Base-by-base conservation (phyloP, 2,888 invertebrate genomes). In the Drosophila testacea region DNA sequence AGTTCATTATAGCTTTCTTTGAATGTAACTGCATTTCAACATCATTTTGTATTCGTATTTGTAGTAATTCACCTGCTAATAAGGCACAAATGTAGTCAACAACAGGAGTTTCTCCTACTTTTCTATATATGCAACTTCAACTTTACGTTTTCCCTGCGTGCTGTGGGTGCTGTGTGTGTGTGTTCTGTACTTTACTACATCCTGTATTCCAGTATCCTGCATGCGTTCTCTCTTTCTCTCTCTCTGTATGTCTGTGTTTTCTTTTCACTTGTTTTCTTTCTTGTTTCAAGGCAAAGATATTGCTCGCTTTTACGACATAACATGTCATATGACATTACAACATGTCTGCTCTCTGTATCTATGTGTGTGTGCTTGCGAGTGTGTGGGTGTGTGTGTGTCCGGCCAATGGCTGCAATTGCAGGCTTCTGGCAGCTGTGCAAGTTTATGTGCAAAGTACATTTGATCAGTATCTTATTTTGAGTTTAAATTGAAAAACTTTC, bases 401-500 rank as follows among this genome's bases (percentile, higher is more conserved):
- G 64, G 75, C 74, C 73, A 68, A 63, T 77, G 70, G 75, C 75
- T 75, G 81, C 69, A 80, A 71, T 81, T 75, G 79, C 74, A 71
- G 81, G 64, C 72, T 61, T 30, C 59, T 56, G 76, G 65, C 69
- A 72, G 66, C 81, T 81, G 81, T 67, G 79, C 74, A 86, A 86
- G 85, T 86, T 86, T 86, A 86, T 86, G 88, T 85, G 85, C 85
- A 86, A 86, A 89, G 82, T 88, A 88, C 86, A 86, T 86, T 86
- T 88, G 86, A 89, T 89, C 88, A 84, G 89, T 84, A 84, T 88
- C 88, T 88, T 88, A 88, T 88, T 88, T 84, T 81, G 86, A 88
- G 84, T 88, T 89, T 88, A 84, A 88, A 89, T 89, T 89, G 87
- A 89, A 89, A 89, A 89, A 89, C 85, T 89, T 89, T 89, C 78